Conservation (phyloP, 2,888 invertebrate genomes). For the Drosophila parthenogenetica region DNA sequence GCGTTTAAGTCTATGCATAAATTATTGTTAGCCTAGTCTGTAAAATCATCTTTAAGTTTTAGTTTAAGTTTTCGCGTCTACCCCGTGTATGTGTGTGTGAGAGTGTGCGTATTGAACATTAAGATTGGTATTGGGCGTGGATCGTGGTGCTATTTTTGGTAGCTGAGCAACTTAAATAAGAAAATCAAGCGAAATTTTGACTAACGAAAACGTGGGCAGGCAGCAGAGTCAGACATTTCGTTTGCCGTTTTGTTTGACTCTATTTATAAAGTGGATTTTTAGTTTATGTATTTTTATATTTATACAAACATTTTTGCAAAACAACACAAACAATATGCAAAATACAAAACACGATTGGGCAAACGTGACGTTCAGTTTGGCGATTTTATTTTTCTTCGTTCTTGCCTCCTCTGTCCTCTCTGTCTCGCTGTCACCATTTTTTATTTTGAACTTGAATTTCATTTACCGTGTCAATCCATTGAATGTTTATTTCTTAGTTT, state of each 20-base stretch:
- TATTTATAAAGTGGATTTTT: slow-evolving; percentile 63
- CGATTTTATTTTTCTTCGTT: background rate
- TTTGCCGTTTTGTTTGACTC: slow-evolving; percentile 25
- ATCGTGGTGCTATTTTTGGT: slow-evolving; percentile 66
- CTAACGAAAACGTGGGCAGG: slow-evolving; percentile 69
- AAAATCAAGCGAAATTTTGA: slow-evolving; percentile 36
- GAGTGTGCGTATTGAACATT: slow-evolving; percentile 18
- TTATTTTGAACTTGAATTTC: slow-evolving; percentile 68
- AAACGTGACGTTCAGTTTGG: slow-evolving; percentile 68
- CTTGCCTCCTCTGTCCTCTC: slow-evolving; percentile 1
- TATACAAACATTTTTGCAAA: slow-evolving; percentile 48
- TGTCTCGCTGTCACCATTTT: background rate
- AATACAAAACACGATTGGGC: slow-evolving; percentile 57
- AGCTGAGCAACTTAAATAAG: slow-evolving; percentile 58
- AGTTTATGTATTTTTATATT: slow-evolving; percentile 57
- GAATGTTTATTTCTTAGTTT: slow-evolving; percentile 8
- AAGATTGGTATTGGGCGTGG: slow-evolving; percentile 51
- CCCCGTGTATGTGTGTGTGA: slow-evolving; percentile 16
- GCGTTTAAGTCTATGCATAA: slow-evolving; percentile 51
- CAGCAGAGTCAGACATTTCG: slow-evolving; percentile 42
- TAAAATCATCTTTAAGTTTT: slow-evolving; percentile 6
- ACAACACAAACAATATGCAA: slow-evolving; percentile 14
- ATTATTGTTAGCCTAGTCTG: slow-evolving; percentile 51
- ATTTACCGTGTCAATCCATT: slow-evolving; percentile 39
- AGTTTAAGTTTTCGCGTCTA: slow-evolving; percentile 4